Evolutionary conservation across 2,113 vertebrate species (phyloP).

Genomic region (Microcebus ravelobensis): DNA sequence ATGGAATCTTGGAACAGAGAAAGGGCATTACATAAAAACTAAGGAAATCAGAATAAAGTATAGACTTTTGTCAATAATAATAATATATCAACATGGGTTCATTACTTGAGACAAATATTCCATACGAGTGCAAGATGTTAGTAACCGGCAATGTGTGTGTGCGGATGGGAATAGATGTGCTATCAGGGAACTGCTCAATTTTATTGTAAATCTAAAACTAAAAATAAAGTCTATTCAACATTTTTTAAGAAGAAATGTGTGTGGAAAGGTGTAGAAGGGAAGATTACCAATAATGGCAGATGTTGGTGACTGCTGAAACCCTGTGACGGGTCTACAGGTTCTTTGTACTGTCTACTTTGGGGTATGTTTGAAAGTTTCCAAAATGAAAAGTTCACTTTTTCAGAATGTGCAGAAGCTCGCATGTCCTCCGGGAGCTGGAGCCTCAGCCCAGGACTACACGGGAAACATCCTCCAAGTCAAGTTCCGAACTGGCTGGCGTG

Average conservation of each 20-base stretch:
- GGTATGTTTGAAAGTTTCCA: not conserved
- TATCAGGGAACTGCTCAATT: not conserved
- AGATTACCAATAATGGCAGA: not conserved
- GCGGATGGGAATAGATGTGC: not conserved
- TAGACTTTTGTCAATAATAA: not conserved
- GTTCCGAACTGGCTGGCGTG: not conserved
- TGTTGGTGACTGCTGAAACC: not conserved
- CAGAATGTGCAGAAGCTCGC: not conserved
- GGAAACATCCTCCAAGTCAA: not conserved
- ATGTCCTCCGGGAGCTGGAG: not conserved
- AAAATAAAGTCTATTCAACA: not conserved
- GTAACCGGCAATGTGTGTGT: fast-evolving
- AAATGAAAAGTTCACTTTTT: not conserved
- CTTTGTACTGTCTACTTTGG: not conserved
- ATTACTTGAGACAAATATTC: fast-evolving
- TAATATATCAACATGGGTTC: fast-evolving
- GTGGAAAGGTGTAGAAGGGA: not conserved
- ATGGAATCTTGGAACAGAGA: not conserved
- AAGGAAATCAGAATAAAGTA: no score
- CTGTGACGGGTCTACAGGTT: fast-evolving
- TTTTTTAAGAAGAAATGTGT: not conserved
- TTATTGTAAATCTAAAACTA: conserved; percentile 6
- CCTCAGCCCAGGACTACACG: not conserved
- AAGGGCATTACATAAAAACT: not conserved
- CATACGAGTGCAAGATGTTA: not conserved